Percentiles rank a stretch among this genome's conserved stretches.
phyloP scores from a whole-genome alignment of 2,113 vertebrate species.

The Struthio camelus region DNA sequence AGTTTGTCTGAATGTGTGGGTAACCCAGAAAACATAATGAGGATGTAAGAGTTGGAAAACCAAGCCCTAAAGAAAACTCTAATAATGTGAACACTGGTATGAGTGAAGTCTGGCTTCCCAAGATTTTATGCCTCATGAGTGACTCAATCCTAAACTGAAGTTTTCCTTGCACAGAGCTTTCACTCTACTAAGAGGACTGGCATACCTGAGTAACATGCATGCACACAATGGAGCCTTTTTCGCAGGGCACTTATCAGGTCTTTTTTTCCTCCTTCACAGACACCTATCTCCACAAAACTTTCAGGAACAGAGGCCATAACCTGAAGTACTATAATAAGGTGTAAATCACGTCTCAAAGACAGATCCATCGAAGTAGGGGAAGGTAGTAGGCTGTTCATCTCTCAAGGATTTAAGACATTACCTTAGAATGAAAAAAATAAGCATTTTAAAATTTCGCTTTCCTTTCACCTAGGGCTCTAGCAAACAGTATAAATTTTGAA shows the following conservation, averaged over 20 bases:
- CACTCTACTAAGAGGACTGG: background rate
- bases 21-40: background rate
- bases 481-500: slow-evolving; percentile 60
- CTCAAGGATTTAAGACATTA: slow-evolving; percentile 60
- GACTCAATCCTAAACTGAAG: background rate
- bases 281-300: slow-evolving; percentile 57
- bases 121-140: background rate
- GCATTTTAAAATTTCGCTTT: slow-evolving; percentile 61
- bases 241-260: background rate
- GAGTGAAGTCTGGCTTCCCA: background rate
- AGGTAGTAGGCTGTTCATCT: slow-evolving; percentile 52
- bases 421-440: slow-evolving; percentile 62
- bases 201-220: fast-evolving
- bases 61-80: fast-evolving
- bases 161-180: background rate
- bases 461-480: slow-evolving; percentile 59
- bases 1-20: background rate
- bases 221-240: background rate
- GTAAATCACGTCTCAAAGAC: slow-evolving; percentile 52
- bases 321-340: slow-evolving; percentile 54
- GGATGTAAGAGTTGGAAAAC: background rate
- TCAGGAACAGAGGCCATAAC: slow-evolving; percentile 57
- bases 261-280: background rate
- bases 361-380: slow-evolving; percentile 55
- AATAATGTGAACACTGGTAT: background rate